Conservation (phyloP, 2,888 invertebrate species). For the Drosophila anomelani region DNA sequence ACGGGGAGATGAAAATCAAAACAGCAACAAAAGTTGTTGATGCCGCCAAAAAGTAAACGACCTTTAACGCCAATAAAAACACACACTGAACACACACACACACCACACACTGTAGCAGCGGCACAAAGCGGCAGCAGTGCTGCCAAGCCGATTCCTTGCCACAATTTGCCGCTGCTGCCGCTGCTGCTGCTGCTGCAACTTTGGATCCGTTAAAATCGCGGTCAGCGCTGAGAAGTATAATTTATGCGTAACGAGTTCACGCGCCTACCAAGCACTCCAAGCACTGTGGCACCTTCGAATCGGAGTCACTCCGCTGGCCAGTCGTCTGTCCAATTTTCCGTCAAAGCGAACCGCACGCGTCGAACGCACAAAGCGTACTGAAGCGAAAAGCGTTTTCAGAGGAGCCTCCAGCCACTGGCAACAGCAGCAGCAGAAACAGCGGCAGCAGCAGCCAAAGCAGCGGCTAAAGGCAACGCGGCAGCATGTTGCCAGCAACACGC, state of each 20-base stretch:
- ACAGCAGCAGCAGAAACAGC: conserved; percentile 32
- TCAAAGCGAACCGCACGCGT: conserved; percentile 76
- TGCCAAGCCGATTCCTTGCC: conserved; percentile 67
- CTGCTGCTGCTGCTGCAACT: conserved; percentile 36
- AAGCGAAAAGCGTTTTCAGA: conserved; percentile 67
- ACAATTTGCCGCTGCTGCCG: conserved; percentile 59
- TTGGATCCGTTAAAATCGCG: conserved; percentile 69
- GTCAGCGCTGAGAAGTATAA: conserved; percentile 65
- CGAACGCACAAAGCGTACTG: conserved; percentile 83
- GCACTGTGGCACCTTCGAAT: conserved; percentile 62
- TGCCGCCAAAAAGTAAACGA: conserved; percentile 84
- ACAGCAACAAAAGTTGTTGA: conserved; percentile 79
- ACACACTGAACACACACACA: conserved; percentile 30
- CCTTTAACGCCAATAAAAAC: conserved; percentile 82
- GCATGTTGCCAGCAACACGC: conserved; percentile 39
- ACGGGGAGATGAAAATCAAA: conserved; percentile 76
- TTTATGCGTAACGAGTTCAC: conserved; percentile 81
- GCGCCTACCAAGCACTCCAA: conserved; percentile 75
- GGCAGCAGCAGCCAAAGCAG: conserved; percentile 29
- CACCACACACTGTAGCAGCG: conserved; percentile 43
- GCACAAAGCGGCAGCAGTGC: conserved; percentile 63
- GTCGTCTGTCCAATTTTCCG: conserved; percentile 52
- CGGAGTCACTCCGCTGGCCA: conserved; percentile 52
- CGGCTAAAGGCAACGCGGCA: conserved; percentile 14
- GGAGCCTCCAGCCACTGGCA: conserved; percentile 57